Evolutionary conservation across 2,113 vertebrate species (phyloP).

Genomic region (Ochotona princeps): DNA sequence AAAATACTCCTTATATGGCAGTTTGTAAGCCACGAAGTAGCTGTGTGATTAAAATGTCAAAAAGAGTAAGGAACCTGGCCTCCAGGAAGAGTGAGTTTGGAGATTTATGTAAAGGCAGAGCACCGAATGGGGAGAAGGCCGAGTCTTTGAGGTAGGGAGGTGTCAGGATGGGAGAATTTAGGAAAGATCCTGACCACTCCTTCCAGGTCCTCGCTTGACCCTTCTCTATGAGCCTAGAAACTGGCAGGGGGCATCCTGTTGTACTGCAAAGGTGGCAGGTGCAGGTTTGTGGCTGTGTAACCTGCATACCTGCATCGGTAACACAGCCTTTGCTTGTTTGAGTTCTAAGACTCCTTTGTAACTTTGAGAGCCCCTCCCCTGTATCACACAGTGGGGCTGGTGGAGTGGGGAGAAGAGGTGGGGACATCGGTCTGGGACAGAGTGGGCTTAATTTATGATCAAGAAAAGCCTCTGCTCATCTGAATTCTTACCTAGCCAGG

Average conservation of each 20-base stretch:
- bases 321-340: background rate
- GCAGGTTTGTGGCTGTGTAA: background rate
- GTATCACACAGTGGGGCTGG: background rate
- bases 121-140: background rate
- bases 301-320: background rate
- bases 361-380: background rate
- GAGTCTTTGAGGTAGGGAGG: background rate
- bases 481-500: background rate
- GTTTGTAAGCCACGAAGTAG: conserved; percentile 65
- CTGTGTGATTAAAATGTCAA: conserved; percentile 74
- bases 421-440: background rate
- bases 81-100: background rate
- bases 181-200: background rate
- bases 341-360: background rate
- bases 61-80: conserved; percentile 60
- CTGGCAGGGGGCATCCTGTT: background rate
- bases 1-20: conserved; percentile 74
- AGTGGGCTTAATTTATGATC: background rate
- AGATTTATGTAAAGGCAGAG: conserved; percentile 23
- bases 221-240: too few relatives aligned
- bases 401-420: background rate
- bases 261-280: background rate
- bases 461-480: background rate
- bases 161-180: background rate
- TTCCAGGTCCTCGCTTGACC: background rate